Conservation (phyloP, 37 sponge, comb jelly and placozoan genomes). For the Haliclona indistincta region DNA sequence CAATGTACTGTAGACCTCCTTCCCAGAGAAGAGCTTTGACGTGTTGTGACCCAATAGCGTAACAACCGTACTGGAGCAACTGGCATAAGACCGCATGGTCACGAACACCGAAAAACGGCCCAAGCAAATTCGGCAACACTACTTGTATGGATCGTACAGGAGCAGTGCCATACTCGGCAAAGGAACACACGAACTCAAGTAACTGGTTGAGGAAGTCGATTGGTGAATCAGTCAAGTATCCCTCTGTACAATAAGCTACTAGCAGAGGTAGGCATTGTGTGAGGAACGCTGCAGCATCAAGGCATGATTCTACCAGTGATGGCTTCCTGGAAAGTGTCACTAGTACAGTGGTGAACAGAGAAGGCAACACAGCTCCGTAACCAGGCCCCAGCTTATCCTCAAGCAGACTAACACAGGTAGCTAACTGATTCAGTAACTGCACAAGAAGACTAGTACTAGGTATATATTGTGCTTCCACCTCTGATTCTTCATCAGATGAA, state of each 20-base stretch:
- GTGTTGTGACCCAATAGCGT: slow-evolving; percentile 56
- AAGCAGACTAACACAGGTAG: slow-evolving; percentile 16
- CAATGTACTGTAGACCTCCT: slow-evolving; percentile 6
- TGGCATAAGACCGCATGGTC: slow-evolving; percentile 43
- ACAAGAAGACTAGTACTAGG: background rate
- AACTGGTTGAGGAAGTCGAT: slow-evolving; percentile 41
- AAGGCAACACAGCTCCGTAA: background rate
- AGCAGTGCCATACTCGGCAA: slow-evolving; percentile 51
- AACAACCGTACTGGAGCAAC: slow-evolving; percentile 68
- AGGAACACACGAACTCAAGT: slow-evolving; percentile 43
- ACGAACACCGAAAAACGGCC: slow-evolving; percentile 68
- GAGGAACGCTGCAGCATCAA: slow-evolving; percentile 24
- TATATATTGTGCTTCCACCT: background rate
- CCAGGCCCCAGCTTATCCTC: slow-evolving; percentile 10
- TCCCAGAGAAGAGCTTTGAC: slow-evolving; percentile 16
- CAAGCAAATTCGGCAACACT: slow-evolving; percentile 75
- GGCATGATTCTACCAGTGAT: slow-evolving; percentile 21
- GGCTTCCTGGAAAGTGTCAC: too few relatives aligned
- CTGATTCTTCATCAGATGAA: too few relatives aligned
- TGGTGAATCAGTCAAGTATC: slow-evolving; percentile 65
- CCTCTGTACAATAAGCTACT: slow-evolving; percentile 62
- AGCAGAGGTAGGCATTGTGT: slow-evolving; percentile 10
- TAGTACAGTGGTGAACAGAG: too few relatives aligned
- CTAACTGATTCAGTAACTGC: slow-evolving; percentile 3
- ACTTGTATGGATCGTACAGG: slow-evolving; percentile 27